These are phyloP conservation scores for Sarotherodon lohbergeri DNA, from an alignment of 2,113 vertebrate species.

Conservation along the genomic window DNA sequence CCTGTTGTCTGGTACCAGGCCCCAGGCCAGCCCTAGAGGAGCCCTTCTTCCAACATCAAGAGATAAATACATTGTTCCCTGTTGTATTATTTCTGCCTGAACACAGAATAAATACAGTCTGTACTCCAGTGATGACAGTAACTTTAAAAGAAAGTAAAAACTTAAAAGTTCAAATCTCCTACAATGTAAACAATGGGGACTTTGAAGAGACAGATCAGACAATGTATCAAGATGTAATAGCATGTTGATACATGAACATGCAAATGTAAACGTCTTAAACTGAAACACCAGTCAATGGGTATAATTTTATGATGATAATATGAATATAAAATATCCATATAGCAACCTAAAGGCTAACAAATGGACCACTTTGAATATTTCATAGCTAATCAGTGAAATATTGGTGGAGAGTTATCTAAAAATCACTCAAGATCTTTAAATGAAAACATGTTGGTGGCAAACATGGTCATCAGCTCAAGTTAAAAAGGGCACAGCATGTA, in stretches of 20 bases:
- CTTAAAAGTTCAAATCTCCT: not conserved
- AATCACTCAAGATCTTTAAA: slow-evolving; percentile 49
- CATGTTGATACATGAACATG: not conserved
- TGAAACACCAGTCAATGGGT: not conserved
- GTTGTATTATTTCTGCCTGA: slow-evolving; percentile 52
- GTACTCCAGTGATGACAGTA: not conserved
- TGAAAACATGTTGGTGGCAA: slow-evolving; percentile 39
- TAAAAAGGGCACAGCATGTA: not conserved
- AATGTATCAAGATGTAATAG: not conserved
- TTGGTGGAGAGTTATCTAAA: slow-evolving; percentile 23
- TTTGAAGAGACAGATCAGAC: not conserved
- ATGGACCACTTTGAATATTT: not conserved
- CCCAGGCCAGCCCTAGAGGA: slow-evolving; percentile 70
- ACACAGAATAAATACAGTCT: slow-evolving; percentile 43
- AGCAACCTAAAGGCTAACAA: not conserved
- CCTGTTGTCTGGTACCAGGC: slow-evolving; percentile 50
- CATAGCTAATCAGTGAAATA: not conserved
- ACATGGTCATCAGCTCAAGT: not conserved
- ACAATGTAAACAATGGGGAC: not conserved
- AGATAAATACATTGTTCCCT: slow-evolving; percentile 59
- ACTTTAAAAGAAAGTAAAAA: slow-evolving; percentile 6
- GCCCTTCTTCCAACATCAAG: slow-evolving; percentile 53
- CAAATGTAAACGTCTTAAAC: not conserved
- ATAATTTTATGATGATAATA: not conserved
- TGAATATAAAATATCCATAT: not conserved